Conservation (phyloP, 64 coral and sea anemone genomes). For the Orbicella faveolata region DNA sequence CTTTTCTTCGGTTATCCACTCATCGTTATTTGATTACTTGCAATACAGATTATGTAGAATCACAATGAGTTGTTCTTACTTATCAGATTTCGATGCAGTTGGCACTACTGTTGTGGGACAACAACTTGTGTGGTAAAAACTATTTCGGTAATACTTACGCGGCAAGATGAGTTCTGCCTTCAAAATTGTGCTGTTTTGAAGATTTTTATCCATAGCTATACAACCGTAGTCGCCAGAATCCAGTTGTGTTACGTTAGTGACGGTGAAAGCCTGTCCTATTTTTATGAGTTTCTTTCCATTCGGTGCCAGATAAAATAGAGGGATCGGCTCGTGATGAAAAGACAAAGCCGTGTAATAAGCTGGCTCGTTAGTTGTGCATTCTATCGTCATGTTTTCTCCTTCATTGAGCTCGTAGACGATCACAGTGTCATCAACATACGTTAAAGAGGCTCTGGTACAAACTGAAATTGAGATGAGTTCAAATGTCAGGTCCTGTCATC, state of each 20-base stretch:
- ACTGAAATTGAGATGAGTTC: background rate
- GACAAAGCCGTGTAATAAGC: background rate
- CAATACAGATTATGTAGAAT: too few species aligned
- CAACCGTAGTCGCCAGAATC: background rate
- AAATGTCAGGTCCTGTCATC: background rate
- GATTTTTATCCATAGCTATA: background rate
- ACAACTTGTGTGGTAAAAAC: background rate
- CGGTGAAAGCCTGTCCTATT: background rate
- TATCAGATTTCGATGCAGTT: too few species aligned
- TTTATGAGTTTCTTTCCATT: conserved; percentile 3
- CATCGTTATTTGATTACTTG: too few species aligned
- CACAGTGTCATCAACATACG: background rate
- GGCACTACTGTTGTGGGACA: too few species aligned
- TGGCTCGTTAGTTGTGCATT: background rate
- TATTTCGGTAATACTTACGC: background rate
- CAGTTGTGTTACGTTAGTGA: background rate
- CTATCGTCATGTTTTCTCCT: background rate
- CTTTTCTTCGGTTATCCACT: too few species aligned
- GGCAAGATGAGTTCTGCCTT: background rate
- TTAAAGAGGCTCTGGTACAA: background rate
- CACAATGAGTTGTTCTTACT: too few species aligned
- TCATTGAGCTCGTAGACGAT: background rate
- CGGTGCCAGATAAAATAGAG: background rate
- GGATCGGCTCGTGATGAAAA: background rate
- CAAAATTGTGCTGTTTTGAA: background rate